These are phyloP conservation scores for Drosophila miranda DNA, from an alignment of 1,140 invertebrate species.

Conservation along the genomic window DNA sequence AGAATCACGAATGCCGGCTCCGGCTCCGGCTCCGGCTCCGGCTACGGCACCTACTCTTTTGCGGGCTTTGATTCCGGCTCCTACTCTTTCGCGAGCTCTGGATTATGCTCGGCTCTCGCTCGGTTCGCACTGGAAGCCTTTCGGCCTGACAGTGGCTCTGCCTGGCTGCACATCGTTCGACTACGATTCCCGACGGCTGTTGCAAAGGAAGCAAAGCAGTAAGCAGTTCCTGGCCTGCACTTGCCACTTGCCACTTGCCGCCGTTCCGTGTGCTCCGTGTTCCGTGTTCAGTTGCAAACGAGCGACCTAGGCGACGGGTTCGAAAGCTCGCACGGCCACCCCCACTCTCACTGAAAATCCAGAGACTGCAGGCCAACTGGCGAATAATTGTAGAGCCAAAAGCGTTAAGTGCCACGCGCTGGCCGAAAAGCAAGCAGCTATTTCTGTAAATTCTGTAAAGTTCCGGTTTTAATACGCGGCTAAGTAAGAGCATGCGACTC, in stretches of 20 bases:
- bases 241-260: slow-evolving; percentile 49
- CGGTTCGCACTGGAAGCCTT: slow-evolving; percentile 29
- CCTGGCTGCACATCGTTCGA: slow-evolving; percentile 1
- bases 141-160: background rate
- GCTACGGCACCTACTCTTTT: background rate
- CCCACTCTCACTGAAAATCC: background rate
- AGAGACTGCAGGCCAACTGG: slow-evolving; percentile 1
- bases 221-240: slow-evolving; percentile 51
- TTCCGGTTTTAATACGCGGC: too few species aligned
- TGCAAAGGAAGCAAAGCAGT: slow-evolving; percentile 31
- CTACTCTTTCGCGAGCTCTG: background rate
- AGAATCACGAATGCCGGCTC: background rate
- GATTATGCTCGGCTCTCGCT: background rate
- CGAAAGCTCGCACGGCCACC: slow-evolving; percentile 11
- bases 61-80: background rate
- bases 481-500: too few species aligned
- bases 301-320: slow-evolving; percentile 64
- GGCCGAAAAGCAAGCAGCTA: too few species aligned
- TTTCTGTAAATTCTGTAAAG: too few species aligned
- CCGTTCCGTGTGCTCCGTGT: slow-evolving; percentile 10
- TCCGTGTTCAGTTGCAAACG: slow-evolving; percentile 51
- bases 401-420: too few species aligned
- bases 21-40: too few species aligned
- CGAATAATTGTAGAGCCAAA: too few species aligned
- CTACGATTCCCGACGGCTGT: slow-evolving; percentile 12